Base-by-base conservation (phyloP, 2,113 vertebrate genomes). In the Sapayoa aenigma region DNA sequence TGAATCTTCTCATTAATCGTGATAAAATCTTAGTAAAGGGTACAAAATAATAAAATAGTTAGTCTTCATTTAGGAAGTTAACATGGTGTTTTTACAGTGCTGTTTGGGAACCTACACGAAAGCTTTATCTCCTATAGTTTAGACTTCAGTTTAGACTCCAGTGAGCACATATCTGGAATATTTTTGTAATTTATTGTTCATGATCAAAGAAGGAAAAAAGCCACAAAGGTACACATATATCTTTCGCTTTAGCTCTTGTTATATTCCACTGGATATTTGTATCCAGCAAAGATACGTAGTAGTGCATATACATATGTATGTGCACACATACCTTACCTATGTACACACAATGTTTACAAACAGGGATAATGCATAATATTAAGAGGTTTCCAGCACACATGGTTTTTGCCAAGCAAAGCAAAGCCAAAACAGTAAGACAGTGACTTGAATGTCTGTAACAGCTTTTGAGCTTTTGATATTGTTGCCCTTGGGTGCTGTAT, bases 401-500 rank as follows among this genome's bases (percentile, higher is more conserved):
- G 44, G 49, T 28, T 9, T 56, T 79, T 78, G 25, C 62, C 62
- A 87, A 79, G 41, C 59, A 79, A 53, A 89, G 59, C 22, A 30
- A 25, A 72, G 62, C 79, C 75, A 72, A 69, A 83, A 62, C 55
- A 20, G 4, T 85, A 5, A 56, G 71, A 37, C 17, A 47, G 28
- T 2, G 8, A 59, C 77, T 92, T 5, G 1, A 52, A 44, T 93
- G 23, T 69, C 77, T 86, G 21, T 83, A 75, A 83, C 90, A 69
- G 74, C 35, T 75, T 89, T 87, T 67, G 76, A 91, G 69, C 86
- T 96, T 95, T 97, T 94, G 86, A 56, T 96, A 46, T 67, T 50
- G 2, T 91, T 91, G 69, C 90, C 90, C 33, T 93, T 93, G 83
- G 82, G 84, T 49, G 3, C 77, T 5, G 1, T 90, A 74, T 97